Evolutionary conservation across 2,113 vertebrate genomes (phyloP).

Genomic region (Podocnemis expansa): DNA sequence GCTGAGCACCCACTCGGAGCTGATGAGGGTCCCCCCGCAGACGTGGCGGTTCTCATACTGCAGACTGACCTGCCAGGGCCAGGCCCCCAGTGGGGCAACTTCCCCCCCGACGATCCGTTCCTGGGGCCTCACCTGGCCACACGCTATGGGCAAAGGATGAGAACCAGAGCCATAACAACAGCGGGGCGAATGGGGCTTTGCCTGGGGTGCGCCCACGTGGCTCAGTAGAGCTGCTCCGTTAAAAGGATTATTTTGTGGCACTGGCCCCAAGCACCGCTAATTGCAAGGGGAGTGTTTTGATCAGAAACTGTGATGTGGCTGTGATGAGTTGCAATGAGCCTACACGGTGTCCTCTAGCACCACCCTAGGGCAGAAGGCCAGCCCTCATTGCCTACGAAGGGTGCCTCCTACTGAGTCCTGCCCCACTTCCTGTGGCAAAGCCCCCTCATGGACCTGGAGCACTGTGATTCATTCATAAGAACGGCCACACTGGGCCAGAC

Average conservation of each 20-base stretch:
- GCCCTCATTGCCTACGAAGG: not conserved
- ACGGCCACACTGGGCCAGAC: not conserved
- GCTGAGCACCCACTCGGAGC: conserved; percentile 80
- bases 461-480: not conserved
- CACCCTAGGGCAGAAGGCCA: not conserved
- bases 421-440: too few species aligned
- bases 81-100: conserved; percentile 36
- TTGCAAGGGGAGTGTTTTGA: too few species aligned
- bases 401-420: not conserved
- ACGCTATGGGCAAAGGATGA: not conserved
- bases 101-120: conserved; percentile 9
- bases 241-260: too few species aligned
- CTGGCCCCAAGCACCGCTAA: too few species aligned
- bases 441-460: not conserved
- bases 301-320: too few species aligned
- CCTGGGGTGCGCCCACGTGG: too few species aligned
- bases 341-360: not conserved
- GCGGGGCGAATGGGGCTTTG: too few species aligned
- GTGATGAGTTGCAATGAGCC: not conserved
- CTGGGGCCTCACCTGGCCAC: not conserved
- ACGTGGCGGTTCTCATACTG: conserved; percentile 62
- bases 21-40: conserved; percentile 75
- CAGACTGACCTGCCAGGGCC: conserved; percentile 88
- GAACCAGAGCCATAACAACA: too few species aligned
- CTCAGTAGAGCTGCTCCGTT: too few species aligned